A percentile compares a stretch with the other conserved stretches of the same genome.
phyloP scores from a whole-genome alignment of 92 coral and sea anemone genomes.

The Epizoanthus stellaris region DNA sequence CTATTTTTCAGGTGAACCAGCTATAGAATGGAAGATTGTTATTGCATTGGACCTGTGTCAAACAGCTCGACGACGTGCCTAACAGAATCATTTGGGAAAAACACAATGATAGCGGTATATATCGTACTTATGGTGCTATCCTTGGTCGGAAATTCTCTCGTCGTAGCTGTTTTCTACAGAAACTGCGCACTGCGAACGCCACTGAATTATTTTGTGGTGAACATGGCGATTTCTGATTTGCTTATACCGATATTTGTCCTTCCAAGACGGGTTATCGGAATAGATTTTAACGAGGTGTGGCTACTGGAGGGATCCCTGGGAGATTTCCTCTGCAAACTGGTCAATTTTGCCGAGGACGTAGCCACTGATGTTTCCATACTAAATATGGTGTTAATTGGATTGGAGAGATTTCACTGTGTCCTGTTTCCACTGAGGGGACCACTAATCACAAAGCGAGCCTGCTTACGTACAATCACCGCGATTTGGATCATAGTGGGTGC shows the following conservation, averaged over 20 bases:
- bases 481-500: conserved; percentile 20
- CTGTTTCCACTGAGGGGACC: conserved; percentile 13
- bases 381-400: conserved; percentile 13
- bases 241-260: conserved; percentile 15
- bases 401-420: conserved; percentile 8
- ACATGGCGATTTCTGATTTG: conserved; percentile 19
- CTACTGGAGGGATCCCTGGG: conserved; percentile 12
- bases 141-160: conserved; percentile 7
- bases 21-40: too few species aligned
- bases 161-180: conserved; percentile 3
- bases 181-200: conserved; percentile 1
- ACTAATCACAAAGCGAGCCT: not conserved
- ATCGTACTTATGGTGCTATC: conserved; percentile 16
- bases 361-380: conserved; percentile 21
- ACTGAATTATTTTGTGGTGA: conserved; percentile 8
- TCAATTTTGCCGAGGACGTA: conserved; percentile 23
- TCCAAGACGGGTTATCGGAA: conserved; percentile 20
- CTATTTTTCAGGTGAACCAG: too few species aligned
- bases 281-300: conserved; percentile 18
- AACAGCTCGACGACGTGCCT: too few species aligned
- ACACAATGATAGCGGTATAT: not conserved
- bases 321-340: conserved; percentile 18
- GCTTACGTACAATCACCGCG: conserved; percentile 9
- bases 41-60: too few species aligned
- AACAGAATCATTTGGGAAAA: too few species aligned